Evolutionary conservation across 2,888 invertebrate species (phyloP).

Genomic region (Lacanobia wlatinum): DNA sequence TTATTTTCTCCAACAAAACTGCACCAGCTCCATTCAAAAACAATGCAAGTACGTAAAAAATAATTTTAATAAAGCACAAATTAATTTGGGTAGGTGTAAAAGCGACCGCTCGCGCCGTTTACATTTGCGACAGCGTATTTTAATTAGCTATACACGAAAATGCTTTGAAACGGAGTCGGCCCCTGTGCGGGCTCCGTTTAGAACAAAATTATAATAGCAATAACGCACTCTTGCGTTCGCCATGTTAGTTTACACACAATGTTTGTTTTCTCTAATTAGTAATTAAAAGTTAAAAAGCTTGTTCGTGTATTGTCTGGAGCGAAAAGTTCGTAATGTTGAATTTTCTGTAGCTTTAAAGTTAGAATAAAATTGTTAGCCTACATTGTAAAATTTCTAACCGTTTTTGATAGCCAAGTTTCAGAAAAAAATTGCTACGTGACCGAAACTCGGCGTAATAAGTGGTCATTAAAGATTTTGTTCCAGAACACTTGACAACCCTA

Average conservation of each 20-base stretch:
- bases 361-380: slow-evolving; percentile 34
- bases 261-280: slow-evolving; percentile 75
- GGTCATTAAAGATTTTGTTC: slow-evolving; percentile 83
- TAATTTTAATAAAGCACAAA: slow-evolving; percentile 82
- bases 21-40: slow-evolving; percentile 13
- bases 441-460: slow-evolving; percentile 65
- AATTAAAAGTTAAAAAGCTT: slow-evolving; percentile 81
- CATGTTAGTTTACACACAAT: slow-evolving; percentile 73
- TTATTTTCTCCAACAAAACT: not conserved
- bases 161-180: slow-evolving; percentile 84
- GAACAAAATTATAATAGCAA: slow-evolving; percentile 82
- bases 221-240: slow-evolving; percentile 78
- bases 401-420: slow-evolving; percentile 15
- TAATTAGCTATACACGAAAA: slow-evolving; percentile 90
- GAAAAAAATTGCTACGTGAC: slow-evolving; percentile 44
- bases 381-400: slow-evolving; percentile 16
- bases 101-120: slow-evolving; percentile 77
- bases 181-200: slow-evolving; percentile 73
- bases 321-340: slow-evolving; percentile 42
- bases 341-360: slow-evolving; percentile 33
- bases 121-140: slow-evolving; percentile 87
- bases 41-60: slow-evolving; percentile 72
- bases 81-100: slow-evolving; percentile 77
- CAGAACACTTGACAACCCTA: slow-evolving; percentile 84
- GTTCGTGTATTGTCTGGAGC: slow-evolving; percentile 66